A percentile compares a stretch with the other conserved stretches of the same genome.
Conservation (phyloP, 30 jellyfish, hydroid and myxozoan genomes). For the Clytia hemisphaerica region DNA sequence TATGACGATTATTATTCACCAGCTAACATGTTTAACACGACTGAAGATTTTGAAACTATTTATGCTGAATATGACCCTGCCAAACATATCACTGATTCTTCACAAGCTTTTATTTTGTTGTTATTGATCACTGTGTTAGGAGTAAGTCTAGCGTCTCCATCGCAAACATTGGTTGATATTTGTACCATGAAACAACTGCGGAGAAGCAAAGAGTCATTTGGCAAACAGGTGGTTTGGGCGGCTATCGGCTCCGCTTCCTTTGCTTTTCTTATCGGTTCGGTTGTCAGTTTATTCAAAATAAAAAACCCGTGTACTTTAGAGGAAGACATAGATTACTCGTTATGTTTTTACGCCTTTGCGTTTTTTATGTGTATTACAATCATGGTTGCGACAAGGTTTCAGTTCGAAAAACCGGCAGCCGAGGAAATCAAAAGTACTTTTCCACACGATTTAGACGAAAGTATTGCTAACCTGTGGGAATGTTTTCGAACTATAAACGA, state of each 20-base stretch:
- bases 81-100: constrained; percentile 73
- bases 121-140: constrained; percentile 71
- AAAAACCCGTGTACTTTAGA: constrained; percentile 60
- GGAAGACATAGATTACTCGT: constrained; percentile 56
- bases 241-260: constrained; percentile 70
- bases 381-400: constrained; percentile 57
- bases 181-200: constrained; percentile 70
- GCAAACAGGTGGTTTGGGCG: constrained; percentile 88
- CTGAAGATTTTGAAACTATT: constrained; percentile 50
- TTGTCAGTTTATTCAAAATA: constrained; percentile 51
- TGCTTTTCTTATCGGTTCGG: constrained; percentile 57
- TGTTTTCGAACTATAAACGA: constrained; percentile 73
- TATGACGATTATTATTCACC: constrained; percentile 31
- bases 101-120: constrained; percentile 37
- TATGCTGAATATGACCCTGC: constrained; percentile 87
- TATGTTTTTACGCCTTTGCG: constrained; percentile 69
- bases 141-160: constrained; percentile 77
- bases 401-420: constrained; percentile 12
- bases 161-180: constrained; percentile 68
- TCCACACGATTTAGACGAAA: constrained; percentile 26
- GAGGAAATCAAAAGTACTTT: too few species aligned
- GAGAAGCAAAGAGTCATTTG: constrained; percentile 50
- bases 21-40: constrained; percentile 21
- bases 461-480: constrained; percentile 43
- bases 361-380: constrained; percentile 59